Conservation (phyloP, 2,888 invertebrate species). For the Nysson spinosus region DNA sequence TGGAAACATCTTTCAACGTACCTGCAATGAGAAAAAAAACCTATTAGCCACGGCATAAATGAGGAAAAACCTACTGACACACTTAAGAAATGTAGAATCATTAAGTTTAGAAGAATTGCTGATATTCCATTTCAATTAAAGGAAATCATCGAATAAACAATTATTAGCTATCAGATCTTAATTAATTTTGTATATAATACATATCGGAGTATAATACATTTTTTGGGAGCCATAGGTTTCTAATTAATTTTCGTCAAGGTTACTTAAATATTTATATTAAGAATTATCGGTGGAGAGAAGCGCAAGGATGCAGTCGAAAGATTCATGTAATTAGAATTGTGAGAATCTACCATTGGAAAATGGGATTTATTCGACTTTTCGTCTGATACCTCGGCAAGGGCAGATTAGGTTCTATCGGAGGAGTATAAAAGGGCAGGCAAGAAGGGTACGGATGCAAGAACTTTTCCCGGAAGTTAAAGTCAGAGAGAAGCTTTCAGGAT, state of each 20-base stretch:
- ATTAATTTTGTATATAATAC: too few relatives aligned
- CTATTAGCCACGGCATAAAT: constrained; percentile 10
- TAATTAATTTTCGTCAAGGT: too few relatives aligned
- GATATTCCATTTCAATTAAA: too few relatives aligned
- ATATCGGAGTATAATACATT: too few relatives aligned
- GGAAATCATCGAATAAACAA: too few relatives aligned
- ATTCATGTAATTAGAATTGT: constrained; percentile 46
- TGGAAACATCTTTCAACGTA: constrained; percentile 23
- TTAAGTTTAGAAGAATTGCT: too few relatives aligned
- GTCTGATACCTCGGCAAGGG: constrained; percentile 43
- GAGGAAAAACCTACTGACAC: background rate
- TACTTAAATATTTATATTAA: too few relatives aligned
- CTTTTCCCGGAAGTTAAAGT: constrained; percentile 54
- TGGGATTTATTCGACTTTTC: constrained; percentile 47
- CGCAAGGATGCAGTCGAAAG: constrained; percentile 41
- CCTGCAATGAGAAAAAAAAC: constrained; percentile 40
- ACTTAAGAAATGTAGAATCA: too few relatives aligned
- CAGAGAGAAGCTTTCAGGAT: constrained; percentile 65
- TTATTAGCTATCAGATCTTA: too few relatives aligned
- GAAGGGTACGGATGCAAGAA: constrained; percentile 36
- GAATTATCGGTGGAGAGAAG: too few relatives aligned
- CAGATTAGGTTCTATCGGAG: constrained; percentile 45
- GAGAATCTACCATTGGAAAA: constrained; percentile 31
- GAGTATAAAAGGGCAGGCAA: constrained; percentile 32
- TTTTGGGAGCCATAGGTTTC: too few relatives aligned